Base-by-base conservation (phyloP, 1,140 invertebrate genomes). In the Pectinophora gossypiella region DNA sequence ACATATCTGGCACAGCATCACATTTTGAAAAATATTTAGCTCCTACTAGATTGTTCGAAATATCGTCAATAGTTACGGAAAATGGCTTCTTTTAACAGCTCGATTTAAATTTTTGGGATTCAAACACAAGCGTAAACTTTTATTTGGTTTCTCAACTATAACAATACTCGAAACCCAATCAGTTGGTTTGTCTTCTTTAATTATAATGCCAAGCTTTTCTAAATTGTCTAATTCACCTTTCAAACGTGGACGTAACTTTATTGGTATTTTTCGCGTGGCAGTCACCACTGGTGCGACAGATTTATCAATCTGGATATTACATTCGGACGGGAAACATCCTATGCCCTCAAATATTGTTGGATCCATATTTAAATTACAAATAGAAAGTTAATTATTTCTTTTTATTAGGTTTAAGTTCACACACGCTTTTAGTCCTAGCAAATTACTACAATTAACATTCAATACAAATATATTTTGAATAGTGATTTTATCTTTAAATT, bases 191-290 rank as follows among this genome's bases (percentile, higher is more conserved):
- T 19, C 10, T 12, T 38, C 49, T 6, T 22, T 22, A 3, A 2
- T 22, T 10, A 51, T 51, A n/a, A 51, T 51, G 19, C 19, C 19
- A 10, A 51, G n/a, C 7, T 88, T 10, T 27, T 43, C 36, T 13
- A 51, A 19, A 16, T 40, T 27, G 0, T 44, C 49, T 19, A 51
- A 27, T 12, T 51, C 49, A 13, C 23, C 23, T 12, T 27, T 16
- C 19, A 51, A 19, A 27, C 18, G 13, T 0, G 21, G 22, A 4
- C 38, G n/a, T 18, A 51, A 32, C 10, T 51, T 51, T 1, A 51
- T 51, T 19, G 49, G 49, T 27, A 51, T 51, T 44, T 44, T 51
- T 10, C 49, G 20, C 9, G 38, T 43, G 0, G 36, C 21, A 18
- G 18, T 42, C n/a, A 51, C 49, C 0, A 51, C 49, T 5, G 49